A percentile compares a stretch with the other conserved stretches of the same genome.
phyloP scores from a whole-genome alignment of 2,888 invertebrate species.

The Melanostoma scalare region DNA sequence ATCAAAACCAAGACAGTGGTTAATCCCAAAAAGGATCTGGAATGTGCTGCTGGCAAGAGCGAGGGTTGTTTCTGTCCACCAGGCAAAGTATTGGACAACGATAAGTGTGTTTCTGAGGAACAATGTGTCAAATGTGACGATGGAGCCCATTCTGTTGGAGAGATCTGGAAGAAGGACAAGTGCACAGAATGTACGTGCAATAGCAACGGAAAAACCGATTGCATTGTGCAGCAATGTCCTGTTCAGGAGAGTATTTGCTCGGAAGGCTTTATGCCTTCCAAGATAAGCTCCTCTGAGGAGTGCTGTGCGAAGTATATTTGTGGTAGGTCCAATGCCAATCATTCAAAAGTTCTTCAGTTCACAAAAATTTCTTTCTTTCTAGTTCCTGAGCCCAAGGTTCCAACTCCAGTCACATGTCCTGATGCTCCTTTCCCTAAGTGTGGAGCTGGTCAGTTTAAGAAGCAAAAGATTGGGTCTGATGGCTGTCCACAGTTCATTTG shows the following conservation, averaged over 20 bases:
- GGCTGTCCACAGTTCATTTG: conserved; percentile 90
- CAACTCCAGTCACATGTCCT: conserved; percentile 83
- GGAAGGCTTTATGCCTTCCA: conserved; percentile 84
- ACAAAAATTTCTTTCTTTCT: too few relatives aligned
- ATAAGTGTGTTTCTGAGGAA: conserved; percentile 87
- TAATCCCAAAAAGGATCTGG: conserved; percentile 76
- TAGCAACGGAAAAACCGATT: conserved; percentile 84
- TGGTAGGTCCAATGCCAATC: conserved; percentile 43
- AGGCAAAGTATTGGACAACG: conserved; percentile 87
- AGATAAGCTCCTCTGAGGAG: conserved; percentile 83
- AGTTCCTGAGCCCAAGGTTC: conserved; percentile 84
- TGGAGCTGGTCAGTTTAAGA: conserved; percentile 87
- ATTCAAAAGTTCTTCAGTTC: background rate
- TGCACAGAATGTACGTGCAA: conserved; percentile 89
- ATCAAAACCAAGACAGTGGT: conserved; percentile 77
- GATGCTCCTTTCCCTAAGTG: conserved; percentile 88
- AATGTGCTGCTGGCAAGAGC: conserved; percentile 83
- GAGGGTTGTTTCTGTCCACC: conserved; percentile 94
- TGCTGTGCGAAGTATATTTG: conserved; percentile 89
- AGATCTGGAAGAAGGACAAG: conserved; percentile 86
- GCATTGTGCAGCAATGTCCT: conserved; percentile 85
- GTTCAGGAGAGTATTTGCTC: conserved; percentile 85
- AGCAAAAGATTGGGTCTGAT: conserved; percentile 85
- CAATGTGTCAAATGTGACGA: conserved; percentile 90
- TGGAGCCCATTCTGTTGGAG: conserved; percentile 86